phyloP scores from a whole-genome alignment of 1,140 invertebrate species.

The Drosophila setifemur region DNA sequence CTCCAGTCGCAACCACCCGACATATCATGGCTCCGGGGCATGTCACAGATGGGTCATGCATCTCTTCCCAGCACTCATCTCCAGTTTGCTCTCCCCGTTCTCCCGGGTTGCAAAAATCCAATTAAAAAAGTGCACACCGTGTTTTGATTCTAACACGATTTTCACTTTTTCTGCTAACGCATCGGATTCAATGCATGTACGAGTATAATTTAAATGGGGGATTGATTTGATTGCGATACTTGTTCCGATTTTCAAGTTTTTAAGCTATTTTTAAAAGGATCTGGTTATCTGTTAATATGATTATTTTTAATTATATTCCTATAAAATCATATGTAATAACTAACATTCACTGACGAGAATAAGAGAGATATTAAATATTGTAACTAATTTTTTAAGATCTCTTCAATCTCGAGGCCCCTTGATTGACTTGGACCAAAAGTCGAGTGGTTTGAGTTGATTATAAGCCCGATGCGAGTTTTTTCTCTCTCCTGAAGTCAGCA shows the following conservation, averaged over 20 bases:
- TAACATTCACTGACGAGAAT: too few species aligned
- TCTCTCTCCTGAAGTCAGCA: neutral
- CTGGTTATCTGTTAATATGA: neutral
- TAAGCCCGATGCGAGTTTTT: neutral
- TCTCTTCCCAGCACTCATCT: neutral
- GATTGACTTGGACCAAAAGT: neutral
- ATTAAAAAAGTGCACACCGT: constrained; percentile 69
- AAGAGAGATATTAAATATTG: too few species aligned
- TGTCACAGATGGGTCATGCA: constrained; percentile 47
- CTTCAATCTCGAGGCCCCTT: neutral
- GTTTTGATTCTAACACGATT: constrained; percentile 65
- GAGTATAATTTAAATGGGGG: neutral
- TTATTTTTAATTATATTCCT: too few species aligned
- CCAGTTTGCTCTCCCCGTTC: neutral
- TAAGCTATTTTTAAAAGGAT: too few species aligned
- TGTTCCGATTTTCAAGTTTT: neutral
- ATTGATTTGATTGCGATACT: constrained; percentile 8
- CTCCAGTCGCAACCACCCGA: constrained; percentile 7
- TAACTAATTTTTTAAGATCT: neutral
- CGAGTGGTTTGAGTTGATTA: constrained; percentile 25
- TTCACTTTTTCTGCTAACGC: constrained; percentile 47
- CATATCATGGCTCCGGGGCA: constrained; percentile 41
- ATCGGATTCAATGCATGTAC: constrained; percentile 4
- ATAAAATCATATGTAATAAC: too few species aligned
- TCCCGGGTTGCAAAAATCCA: constrained; percentile 61